These are phyloP conservation scores for Odontothrips loti DNA, from an alignment of 2,888 invertebrate species.

Conservation along the genomic window DNA sequence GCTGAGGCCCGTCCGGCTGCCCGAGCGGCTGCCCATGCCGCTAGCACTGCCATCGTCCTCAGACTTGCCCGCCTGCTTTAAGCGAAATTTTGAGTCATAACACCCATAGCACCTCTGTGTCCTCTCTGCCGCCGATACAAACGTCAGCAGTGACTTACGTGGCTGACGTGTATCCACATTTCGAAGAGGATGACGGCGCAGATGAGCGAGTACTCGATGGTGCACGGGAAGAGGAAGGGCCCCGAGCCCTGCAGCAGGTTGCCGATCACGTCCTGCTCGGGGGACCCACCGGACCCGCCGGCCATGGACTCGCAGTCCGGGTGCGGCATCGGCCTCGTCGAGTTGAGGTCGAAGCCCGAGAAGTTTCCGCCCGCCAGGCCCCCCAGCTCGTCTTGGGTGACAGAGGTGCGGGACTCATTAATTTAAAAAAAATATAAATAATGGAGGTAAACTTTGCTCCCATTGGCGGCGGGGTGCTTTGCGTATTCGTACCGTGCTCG, in stretches of 20 bases:
- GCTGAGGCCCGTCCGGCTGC: constrained; percentile 1
- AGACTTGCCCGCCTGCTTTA: not conserved
- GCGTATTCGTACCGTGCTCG: not conserved
- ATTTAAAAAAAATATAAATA: no score
- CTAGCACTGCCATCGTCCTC: constrained; percentile 9
- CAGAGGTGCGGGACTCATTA: no score
- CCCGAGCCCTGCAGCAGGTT: constrained; percentile 66
- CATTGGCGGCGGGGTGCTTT: no score
- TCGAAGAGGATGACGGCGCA: constrained; percentile 83
- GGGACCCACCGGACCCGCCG: not conserved
- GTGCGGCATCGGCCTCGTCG: not conserved
- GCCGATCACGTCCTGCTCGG: constrained; percentile 58
- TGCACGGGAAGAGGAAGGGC: constrained; percentile 83
- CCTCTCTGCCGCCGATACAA: no score
- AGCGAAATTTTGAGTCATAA: no score
- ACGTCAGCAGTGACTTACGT: no score
- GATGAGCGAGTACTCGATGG: constrained; percentile 85
- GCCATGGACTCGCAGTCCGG: not conserved
- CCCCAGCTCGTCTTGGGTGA: not conserved
- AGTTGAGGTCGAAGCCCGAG: not conserved
- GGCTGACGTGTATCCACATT: constrained; percentile 81
- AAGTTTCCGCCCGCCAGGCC: not conserved
- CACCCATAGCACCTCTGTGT: no score
- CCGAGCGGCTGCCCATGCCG: not conserved
- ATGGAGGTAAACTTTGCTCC: no score